Evolutionary conservation across 2,113 vertebrate species (phyloP), one percentile per base, ranked within the genome.

Genomic region (Columbina picui): DNA sequence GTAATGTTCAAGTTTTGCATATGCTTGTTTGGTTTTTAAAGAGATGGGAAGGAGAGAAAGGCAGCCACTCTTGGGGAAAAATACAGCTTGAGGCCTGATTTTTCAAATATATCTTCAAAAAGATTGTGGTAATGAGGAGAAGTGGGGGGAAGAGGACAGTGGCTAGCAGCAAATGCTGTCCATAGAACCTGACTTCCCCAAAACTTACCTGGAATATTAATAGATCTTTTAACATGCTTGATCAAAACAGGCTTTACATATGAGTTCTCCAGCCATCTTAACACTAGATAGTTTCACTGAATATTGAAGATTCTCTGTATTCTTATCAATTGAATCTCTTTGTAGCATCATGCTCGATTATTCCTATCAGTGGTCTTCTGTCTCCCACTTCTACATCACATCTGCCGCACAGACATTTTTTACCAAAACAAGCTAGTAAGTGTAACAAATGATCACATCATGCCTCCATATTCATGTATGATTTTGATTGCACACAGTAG

Each of bases 131-230:
- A 71, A 56, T 0, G 3, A 36, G 32, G 20, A 55, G 23, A 49
- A 15, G 1, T 2, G 9, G 16, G 2, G 29, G 16, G 17, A 38
- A 60, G 49, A 80, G 34, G 43, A n/a, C 23, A 0, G 0, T 17
- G 29, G 34, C 2, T 27, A 29, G n/a, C 20, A 87, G 38, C 27
- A 93, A 67, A 55, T 8, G 17, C 21, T 61, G n/a, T 29, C 43
- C 57, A 73, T 30, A 77, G 80, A 69, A 39, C 49, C 52, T 23
- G 32, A 32, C 9, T 52, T 49, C 11, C 45, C 76, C 38, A 76
- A 52, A 83, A 43, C 22, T 38, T 41, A 12, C 26, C 43, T 64
- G 34, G 49, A 60, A 47, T 87, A 41, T 81, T 39, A 60, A 38
- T 18, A 74, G 7, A 22, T 10, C 2, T 77, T 14, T 45, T 29